Conservation (phyloP, 2,888 invertebrate species). For the Meliscaeva auricollis region DNA sequence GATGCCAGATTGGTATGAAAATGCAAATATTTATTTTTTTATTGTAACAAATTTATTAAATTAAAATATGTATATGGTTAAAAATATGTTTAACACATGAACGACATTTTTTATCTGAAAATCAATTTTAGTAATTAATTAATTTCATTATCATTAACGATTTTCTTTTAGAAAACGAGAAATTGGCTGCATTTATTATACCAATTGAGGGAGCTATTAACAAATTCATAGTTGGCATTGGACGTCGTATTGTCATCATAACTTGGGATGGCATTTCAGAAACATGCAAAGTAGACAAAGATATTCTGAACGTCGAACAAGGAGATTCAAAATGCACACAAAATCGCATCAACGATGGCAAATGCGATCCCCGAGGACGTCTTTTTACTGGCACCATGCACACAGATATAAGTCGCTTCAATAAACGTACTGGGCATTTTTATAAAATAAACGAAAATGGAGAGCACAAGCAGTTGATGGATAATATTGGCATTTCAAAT, state of each 20-base stretch:
- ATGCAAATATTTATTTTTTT: not conserved
- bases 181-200: conserved; percentile 85
- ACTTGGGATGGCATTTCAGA: conserved; percentile 87
- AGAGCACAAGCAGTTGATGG: conserved; percentile 79
- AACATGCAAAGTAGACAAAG: conserved; percentile 84
- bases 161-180: conserved; percentile 84
- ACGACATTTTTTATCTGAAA: too few species aligned
- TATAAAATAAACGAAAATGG: conserved; percentile 81
- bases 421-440: conserved; percentile 81
- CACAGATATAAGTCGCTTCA: conserved; percentile 79
- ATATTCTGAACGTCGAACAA: conserved; percentile 86
- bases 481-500: conserved; percentile 88
- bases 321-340: conserved; percentile 85
- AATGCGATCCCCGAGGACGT: conserved; percentile 90
- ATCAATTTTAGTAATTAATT: too few species aligned
- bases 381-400: conserved; percentile 88
- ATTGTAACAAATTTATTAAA: too few species aligned
- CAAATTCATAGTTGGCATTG: conserved; percentile 88
- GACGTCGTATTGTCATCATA: conserved; percentile 86
- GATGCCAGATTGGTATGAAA: conserved; percentile 83
- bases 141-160: too few species aligned
- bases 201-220: conserved; percentile 87
- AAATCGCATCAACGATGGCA: conserved; percentile 91
- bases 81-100: too few species aligned
- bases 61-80: too few species aligned